Conservation (phyloP, 2,888 invertebrate species). For the Macrophya annulata region DNA sequence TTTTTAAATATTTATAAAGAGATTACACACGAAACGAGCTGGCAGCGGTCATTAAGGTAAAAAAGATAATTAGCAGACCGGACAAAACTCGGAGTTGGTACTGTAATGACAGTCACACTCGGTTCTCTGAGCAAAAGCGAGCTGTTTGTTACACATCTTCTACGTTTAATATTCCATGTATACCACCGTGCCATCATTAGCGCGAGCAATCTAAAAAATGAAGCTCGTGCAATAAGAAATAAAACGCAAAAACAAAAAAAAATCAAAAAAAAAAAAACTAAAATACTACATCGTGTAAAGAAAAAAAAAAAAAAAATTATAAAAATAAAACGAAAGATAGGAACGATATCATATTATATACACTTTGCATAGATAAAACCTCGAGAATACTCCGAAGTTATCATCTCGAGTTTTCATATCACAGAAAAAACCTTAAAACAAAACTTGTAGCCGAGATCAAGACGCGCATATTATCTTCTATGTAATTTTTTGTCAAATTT, state of each 20-base stretch:
- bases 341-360: background rate
- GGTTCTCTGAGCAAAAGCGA: background rate
- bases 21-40: constrained; percentile 12
- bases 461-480: background rate
- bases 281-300: background rate
- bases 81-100: background rate
- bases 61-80: constrained; percentile 36
- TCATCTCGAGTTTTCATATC: background rate
- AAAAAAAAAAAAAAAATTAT: background rate
- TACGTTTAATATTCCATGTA: constrained; percentile 21
- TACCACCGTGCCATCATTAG: background rate
- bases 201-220: background rate
- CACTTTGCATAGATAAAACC: background rate
- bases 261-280: background rate
- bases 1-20: constrained; percentile 31
- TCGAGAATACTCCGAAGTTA: background rate
- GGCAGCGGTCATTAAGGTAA: constrained; percentile 19
- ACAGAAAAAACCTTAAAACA: background rate
- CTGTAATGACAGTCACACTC: background rate
- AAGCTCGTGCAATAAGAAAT: background rate
- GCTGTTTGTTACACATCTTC: constrained; percentile 2
- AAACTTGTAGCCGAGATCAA: background rate
- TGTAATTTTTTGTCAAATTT: background rate
- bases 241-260: background rate
- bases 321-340: background rate